These are phyloP conservation scores for Agelas oroides DNA, from an alignment of 37 sponge, comb jelly and placozoan genomes.

Conservation along the genomic window DNA sequence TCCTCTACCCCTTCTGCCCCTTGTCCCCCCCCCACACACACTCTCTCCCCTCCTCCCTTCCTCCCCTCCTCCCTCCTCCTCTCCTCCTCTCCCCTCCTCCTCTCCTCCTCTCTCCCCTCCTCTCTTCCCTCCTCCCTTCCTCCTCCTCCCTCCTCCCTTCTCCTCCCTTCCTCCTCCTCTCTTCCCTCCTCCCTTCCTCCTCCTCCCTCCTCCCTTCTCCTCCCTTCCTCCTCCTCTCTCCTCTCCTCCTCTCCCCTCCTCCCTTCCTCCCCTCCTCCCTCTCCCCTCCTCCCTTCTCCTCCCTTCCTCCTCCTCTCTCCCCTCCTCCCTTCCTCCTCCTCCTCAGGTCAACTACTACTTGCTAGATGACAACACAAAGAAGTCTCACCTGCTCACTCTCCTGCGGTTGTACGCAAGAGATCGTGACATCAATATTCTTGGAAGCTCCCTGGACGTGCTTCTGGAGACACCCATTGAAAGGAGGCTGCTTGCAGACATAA, in stretches of 20 bases:
- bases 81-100: not conserved
- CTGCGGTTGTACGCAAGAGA: constrained; percentile 69
- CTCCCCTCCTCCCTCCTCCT: not conserved
- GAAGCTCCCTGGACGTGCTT: constrained; percentile 51
- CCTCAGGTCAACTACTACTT: constrained; percentile 88
- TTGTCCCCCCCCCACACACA: not conserved
- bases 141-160: too few species aligned
- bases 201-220: not conserved
- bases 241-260: too few species aligned
- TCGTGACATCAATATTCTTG: constrained; percentile 65
- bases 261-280: too few species aligned
- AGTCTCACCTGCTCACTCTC: constrained; percentile 61
- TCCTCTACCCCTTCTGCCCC: too few species aligned
- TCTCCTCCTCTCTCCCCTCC: too few species aligned
- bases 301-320: too few species aligned
- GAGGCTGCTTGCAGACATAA: constrained; percentile 65
- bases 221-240: too few species aligned
- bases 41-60: not conserved
- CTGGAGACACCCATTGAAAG: constrained; percentile 71
- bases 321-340: not conserved
- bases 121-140: too few species aligned
- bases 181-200: not conserved
- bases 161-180: too few species aligned
- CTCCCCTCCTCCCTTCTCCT: too few species aligned
- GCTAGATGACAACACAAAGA: constrained; percentile 56